Evolutionary conservation across 2,888 invertebrate species (phyloP).

Genomic region (Fragum sueziense): DNA sequence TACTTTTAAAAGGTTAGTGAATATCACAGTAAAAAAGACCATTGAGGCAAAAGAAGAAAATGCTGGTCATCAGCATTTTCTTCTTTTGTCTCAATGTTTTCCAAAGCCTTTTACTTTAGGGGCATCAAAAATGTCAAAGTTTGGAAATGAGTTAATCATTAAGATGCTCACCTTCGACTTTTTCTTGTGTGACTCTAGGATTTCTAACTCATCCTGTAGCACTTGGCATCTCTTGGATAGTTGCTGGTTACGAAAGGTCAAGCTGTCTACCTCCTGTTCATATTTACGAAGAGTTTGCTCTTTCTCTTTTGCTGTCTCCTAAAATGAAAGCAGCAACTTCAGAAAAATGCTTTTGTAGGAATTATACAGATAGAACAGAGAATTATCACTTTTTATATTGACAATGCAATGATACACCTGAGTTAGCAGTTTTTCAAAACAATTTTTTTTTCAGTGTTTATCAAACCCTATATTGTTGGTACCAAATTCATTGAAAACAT

Average conservation of each 20-base stretch:
- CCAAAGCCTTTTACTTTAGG: no score
- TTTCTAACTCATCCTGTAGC: conserved; percentile 93
- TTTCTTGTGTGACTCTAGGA: conserved; percentile 72
- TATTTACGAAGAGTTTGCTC: conserved; percentile 92
- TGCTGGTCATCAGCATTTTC: no score
- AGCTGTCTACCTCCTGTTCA: conserved; percentile 96
- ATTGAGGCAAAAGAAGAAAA: no score
- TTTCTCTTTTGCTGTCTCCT: conserved; percentile 90
- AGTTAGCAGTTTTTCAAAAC: background rate
- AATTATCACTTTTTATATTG: no score
- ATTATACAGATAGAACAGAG: no score
- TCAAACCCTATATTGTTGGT: background rate
- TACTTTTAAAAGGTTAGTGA: no score
- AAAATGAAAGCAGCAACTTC: background rate
- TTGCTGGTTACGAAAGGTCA: conserved; percentile 96
- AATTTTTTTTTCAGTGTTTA: background rate
- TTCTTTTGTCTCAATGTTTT: no score
- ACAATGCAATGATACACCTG: background rate
- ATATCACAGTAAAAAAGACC: no score
- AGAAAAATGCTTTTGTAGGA: no score
- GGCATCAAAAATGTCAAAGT: no score
- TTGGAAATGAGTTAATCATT: no score
- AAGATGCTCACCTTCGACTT: conserved; percentile 72
- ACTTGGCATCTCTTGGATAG: conserved; percentile 94
- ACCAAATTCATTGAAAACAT: background rate